Evolutionary conservation across 2,888 invertebrate species (phyloP), one percentile per base, ranked within the genome.

Genomic region (Polyploca ridens): DNA sequence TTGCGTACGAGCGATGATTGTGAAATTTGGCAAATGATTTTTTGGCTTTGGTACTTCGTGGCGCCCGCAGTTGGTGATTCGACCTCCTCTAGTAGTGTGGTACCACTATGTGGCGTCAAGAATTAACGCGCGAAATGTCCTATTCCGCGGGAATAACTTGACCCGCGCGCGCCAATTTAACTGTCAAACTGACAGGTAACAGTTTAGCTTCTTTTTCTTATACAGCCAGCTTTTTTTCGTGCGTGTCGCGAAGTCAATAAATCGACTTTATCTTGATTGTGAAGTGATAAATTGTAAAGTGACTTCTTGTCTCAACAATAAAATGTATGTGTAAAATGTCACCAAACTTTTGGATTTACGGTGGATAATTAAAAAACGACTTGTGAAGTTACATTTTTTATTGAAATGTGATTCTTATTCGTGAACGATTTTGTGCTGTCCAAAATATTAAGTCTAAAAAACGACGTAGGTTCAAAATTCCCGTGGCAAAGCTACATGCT

Each of bases 11-110:
- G n/a, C 46, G 63, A 69, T 69, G 82, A 84, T 91, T 91, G 90
- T 83, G 90, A 87, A 90, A 92, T 88, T 92, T 92, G 92, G 92
- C 92, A 92, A 19, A 74, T 79, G 75, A 65, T 70, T 77, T 27
- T 82, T 86, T 90, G 91, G 92, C 90, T 70, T 63, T 73, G 68
- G 73, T 73, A 69, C 73, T 72, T 65, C 72, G 75, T 75, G 79
- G 80, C 74, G 71, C 73, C 73, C 71, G 68, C 84, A 89, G 89
- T 88, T 60, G 70, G 64, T 68, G 66, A 62, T 74, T 72, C 72
- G 79, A 75, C 72, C 71, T 74, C 81, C 3, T n/a, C 54, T 46
- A n/a, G 46, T n/a, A 7, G 63, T 49, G 64, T n/a, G n/a, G n/a
- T 72, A 58, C 69, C 72, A 69, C 74, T 68, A 70, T 67, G 70